A percentile compares a stretch with the other conserved stretches of the same genome.
These are phyloP conservation scores for Epinephelus fuscoguttatus DNA, from an alignment of 2,113 vertebrate genomes.

Conservation along the genomic window DNA sequence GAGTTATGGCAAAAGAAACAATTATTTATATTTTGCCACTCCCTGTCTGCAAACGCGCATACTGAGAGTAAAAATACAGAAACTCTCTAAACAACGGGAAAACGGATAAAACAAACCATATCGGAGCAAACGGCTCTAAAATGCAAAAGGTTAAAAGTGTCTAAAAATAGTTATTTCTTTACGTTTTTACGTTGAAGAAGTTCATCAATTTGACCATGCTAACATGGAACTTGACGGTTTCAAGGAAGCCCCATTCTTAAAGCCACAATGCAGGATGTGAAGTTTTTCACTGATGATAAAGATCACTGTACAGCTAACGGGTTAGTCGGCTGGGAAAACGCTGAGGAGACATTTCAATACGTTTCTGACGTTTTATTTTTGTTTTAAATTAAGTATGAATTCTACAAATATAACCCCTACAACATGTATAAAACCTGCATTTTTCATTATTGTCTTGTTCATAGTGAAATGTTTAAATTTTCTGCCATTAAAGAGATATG, in stretches of 20 bases:
- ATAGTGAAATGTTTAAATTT: not conserved
- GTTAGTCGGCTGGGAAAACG: not conserved
- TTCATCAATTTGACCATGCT: conserved; percentile 79
- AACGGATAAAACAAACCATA: not conserved
- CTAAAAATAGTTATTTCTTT: conserved; percentile 12
- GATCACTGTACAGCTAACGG: not conserved
- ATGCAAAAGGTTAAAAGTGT: not conserved
- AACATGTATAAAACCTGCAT: not conserved
- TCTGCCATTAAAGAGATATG: too few species aligned
- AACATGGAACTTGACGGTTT: conserved; percentile 81
- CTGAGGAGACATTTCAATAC: rapidly evolving
- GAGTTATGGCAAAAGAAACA: conserved; percentile 33
- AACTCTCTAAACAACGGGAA: not conserved
- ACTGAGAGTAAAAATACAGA: conserved; percentile 15
- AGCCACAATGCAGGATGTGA: conserved; percentile 76
- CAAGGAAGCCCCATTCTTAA: conserved; percentile 83
- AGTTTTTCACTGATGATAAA: not conserved
- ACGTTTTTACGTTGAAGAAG: conserved; percentile 66
- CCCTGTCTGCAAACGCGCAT: conserved; percentile 61
- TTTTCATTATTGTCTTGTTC: not conserved
- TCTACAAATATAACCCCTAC: not conserved
- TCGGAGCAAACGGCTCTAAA: not conserved
- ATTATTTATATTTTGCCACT: conserved; percentile 69
- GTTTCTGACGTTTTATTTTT: not conserved
- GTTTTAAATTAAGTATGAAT: not conserved